Evolutionary conservation across 2,888 invertebrate species (phyloP).

Genomic region (Epistrophella euchroma): DNA sequence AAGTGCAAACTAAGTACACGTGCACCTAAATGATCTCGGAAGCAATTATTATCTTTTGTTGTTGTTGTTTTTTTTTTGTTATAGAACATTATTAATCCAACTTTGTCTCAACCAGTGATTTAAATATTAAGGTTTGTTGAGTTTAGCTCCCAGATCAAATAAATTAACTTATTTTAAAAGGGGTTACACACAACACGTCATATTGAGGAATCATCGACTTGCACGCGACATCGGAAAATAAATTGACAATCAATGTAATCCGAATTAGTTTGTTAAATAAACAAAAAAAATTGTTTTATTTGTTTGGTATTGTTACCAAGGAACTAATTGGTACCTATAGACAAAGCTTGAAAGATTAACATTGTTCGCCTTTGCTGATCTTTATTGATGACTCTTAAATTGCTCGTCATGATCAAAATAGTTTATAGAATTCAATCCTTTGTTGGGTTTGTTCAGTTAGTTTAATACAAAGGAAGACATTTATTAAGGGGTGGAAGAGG

Average conservation of each 20-base stretch:
- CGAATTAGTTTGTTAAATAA: not conserved
- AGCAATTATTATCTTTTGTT: not conserved
- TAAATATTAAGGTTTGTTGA: not conserved
- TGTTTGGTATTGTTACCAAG: not conserved
- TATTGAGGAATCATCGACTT: not conserved
- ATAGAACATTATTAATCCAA: not conserved
- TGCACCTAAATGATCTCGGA: constrained; percentile 27
- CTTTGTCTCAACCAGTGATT: not conserved
- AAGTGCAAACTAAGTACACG: constrained; percentile 36
- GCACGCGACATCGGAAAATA: not conserved
- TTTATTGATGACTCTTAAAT: not conserved
- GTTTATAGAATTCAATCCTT: not conserved
- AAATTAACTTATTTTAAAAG: not conserved
- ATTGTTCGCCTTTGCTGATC: not conserved
- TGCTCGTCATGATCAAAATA: not conserved
- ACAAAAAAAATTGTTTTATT: not conserved
- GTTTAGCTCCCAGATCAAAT: not conserved
- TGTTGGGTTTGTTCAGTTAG: not conserved
- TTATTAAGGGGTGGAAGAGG: too few relatives aligned
- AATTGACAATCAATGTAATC: constrained; percentile 12
- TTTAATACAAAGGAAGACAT: not conserved
- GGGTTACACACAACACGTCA: not conserved
- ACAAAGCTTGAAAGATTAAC: not conserved
- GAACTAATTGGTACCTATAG: too few relatives aligned
- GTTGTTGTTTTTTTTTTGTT: not conserved